Evolutionary conservation across 2,888 invertebrate genomes (phyloP).

Genomic region (Sminthurides aquaticus): DNA sequence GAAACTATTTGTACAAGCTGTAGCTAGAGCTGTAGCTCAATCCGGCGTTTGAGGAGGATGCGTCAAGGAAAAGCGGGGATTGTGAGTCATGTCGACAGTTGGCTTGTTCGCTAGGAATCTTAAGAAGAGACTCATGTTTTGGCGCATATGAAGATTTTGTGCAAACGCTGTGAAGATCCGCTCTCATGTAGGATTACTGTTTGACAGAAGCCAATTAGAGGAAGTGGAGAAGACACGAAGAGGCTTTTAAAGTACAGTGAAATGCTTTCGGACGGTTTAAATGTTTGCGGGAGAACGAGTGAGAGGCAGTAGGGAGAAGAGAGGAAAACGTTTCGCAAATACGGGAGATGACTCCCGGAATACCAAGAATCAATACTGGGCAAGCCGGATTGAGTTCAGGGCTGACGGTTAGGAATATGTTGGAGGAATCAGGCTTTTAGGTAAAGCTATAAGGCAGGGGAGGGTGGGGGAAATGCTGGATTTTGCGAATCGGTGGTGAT

Average conservation of each 20-base stretch:
- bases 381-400: too few species aligned
- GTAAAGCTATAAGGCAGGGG: not conserved
- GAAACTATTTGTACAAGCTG: too few species aligned
- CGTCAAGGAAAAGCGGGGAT: too few species aligned
- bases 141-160: too few species aligned
- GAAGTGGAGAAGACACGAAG: not conserved
- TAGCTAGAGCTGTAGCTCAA: too few species aligned
- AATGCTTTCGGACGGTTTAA: not conserved
- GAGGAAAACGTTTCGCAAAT: not conserved
- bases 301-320: not conserved
- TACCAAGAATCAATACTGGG: not conserved
- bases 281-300: slow-evolving; percentile 1
- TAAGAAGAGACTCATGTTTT: too few species aligned
- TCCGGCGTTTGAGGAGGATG: too few species aligned
- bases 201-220: not conserved
- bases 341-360: not conserved
- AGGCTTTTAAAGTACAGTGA: not conserved
- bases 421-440: too few species aligned
- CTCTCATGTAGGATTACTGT: not conserved
- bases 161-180: too few species aligned
- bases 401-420: too few species aligned
- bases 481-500: not conserved
- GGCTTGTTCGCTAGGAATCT: too few species aligned
- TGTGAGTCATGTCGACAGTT: too few species aligned
- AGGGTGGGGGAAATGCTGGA: not conserved